Percentiles rank a stretch among this genome's conserved stretches.
Conservation (phyloP, 2,113 vertebrate genomes). For the Chroicocephalus ridibundus region DNA sequence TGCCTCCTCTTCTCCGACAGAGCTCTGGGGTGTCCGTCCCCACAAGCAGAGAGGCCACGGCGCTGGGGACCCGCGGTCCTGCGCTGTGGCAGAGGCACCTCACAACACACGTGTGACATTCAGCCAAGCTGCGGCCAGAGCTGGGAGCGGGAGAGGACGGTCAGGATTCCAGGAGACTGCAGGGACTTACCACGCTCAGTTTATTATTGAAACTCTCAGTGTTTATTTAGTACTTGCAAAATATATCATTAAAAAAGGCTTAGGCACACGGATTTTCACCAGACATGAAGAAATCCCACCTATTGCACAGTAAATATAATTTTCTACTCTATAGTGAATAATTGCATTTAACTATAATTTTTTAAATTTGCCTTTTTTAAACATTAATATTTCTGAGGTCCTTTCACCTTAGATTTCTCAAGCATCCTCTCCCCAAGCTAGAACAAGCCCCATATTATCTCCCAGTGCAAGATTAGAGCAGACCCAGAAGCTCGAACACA, state of each 20-base stretch:
- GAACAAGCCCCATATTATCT: not conserved
- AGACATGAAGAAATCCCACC: constrained; percentile 2
- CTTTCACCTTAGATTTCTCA: not conserved
- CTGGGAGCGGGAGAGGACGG: not conserved
- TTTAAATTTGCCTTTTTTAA: not conserved
- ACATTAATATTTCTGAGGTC: not conserved
- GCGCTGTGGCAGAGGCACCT: not conserved
- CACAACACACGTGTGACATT: fast-evolving
- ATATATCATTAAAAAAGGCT: constrained; percentile 24
- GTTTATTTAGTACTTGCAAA: constrained; percentile 58
- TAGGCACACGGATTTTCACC: not conserved
- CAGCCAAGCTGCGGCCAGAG: not conserved
- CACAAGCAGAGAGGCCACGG: fast-evolving
- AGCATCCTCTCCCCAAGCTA: not conserved
- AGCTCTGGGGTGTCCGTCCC: not conserved
- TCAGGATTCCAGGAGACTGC: not conserved
- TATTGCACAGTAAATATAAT: not conserved
- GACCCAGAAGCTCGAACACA: not conserved
- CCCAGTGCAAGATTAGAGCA: not conserved
- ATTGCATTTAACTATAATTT: not conserved
- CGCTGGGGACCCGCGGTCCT: not conserved
- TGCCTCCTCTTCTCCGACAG: not conserved
- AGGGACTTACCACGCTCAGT: not conserved
- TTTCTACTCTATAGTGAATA: not conserved
- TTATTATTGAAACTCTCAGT: not conserved